Evolutionary conservation across 2,113 vertebrate species (phyloP), one percentile per base, ranked within the genome.

Genomic region (Oryzias curvinotus): DNA sequence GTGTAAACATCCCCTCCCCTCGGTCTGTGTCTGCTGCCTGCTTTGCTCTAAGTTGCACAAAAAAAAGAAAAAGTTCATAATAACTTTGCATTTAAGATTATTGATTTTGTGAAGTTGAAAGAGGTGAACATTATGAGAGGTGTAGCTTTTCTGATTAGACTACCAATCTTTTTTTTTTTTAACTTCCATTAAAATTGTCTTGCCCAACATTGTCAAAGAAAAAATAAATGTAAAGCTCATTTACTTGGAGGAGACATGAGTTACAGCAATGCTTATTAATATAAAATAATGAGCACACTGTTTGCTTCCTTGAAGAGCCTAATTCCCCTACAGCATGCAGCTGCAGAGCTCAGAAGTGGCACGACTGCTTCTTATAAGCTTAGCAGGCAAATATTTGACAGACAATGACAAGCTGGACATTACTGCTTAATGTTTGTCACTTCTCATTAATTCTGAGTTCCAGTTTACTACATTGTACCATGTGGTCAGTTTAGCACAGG

Each of bases 1-100:
- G 59, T 30, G 21, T 65, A 46, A 30, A 25, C 57, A 16, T 55
- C 48, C 44, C 49, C 44, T 66, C 18, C 30, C 58, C 14, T 57
- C 54, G 48, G 36, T 52, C 54, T 63, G n/a, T 17, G 18, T 57
- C 57, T 36, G 25, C 28, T 28, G 19, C 8, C 14, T 17, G 61
- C 59, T 4, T n/a, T 8, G 26, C 8, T 17, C 15, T 16, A 46
- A 46, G 2, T 18, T 5, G 7, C 28, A 17, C 42, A 12, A 56
- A 30, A n/a, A 18, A 42, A 5, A 18, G 4, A 41, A 41, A n/a
- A 13, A 18, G 18, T 14, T 36, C 14, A 53, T 17, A 16, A 28
- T 28, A 7, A n/a, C 14, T 14, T 10, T 52, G 26, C 5, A 23
- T 16, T 25, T 5, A 25, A 51, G 23, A 21, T 57, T 2, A 16